phyloP scores from a whole-genome alignment of 2,113 vertebrate genomes.

The Recurvirostra avosetta region DNA sequence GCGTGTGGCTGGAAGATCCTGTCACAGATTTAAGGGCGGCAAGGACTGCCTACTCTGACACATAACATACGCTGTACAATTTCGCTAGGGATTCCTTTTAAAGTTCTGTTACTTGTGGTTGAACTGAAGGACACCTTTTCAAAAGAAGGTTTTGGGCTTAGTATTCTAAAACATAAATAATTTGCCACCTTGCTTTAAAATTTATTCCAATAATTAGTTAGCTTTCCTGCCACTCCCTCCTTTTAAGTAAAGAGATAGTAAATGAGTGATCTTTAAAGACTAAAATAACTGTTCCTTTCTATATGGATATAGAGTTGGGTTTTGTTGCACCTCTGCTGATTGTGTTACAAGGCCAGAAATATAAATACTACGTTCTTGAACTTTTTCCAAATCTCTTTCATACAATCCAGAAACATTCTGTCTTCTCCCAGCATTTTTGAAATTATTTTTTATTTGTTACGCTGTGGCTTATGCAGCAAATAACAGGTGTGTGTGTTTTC shows the following conservation, averaged over 20 bases:
- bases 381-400: neutral
- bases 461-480: constrained; percentile 17
- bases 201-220: neutral
- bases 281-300: neutral
- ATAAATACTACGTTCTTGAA: neutral
- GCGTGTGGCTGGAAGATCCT: neutral
- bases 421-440: neutral
- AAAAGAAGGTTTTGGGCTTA: neutral
- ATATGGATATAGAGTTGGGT: neutral
- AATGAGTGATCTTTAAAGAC: neutral
- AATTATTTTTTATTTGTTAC: neutral
- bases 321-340: neutral
- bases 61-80: rapidly evolving
- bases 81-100: neutral
- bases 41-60: neutral
- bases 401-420: neutral
- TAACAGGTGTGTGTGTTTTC: constrained; percentile 67
- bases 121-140: neutral
- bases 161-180: neutral
- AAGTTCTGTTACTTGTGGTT: neutral
- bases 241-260: neutral
- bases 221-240: neutral
- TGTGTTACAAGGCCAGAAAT: neutral
- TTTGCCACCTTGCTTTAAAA: neutral
- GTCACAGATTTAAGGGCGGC: neutral